phyloP scores from a whole-genome alignment of 92 coral and sea anemone species.

The Actinernus sp. region DNA sequence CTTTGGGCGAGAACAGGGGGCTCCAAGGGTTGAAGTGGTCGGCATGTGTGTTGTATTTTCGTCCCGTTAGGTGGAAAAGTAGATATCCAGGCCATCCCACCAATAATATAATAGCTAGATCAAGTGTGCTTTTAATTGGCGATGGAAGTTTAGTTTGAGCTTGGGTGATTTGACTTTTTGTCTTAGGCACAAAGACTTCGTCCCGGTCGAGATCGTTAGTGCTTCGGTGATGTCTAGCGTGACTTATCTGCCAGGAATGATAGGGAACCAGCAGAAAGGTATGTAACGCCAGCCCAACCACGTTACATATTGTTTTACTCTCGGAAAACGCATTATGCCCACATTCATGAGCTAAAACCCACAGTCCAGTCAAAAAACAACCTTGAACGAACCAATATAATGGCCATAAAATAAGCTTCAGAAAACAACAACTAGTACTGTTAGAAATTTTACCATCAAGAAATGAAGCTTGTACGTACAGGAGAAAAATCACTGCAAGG shows the following conservation, averaged over 20 bases:
- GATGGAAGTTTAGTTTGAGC: conserved; percentile 5
- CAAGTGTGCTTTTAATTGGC: background rate
- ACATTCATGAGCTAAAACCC: conserved; percentile 75
- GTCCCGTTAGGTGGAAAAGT: conserved; percentile 42
- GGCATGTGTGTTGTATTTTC: conserved; percentile 61
- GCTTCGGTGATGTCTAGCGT: conserved; percentile 67
- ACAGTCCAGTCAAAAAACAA: conserved; percentile 50
- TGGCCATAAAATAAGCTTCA: conserved; percentile 48
- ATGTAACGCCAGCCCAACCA: conserved; percentile 51
- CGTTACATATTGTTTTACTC: conserved; percentile 47
- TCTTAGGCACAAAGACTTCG: conserved; percentile 65
- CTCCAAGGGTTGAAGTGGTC: conserved; percentile 70
- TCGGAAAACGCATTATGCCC: conserved; percentile 71
- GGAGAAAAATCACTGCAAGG: conserved; percentile 9
- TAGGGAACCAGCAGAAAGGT: conserved; percentile 59
- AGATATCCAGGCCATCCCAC: conserved; percentile 61
- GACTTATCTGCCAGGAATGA: conserved; percentile 75
- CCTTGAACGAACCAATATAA: conserved; percentile 64
- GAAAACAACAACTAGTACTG: too few relatives aligned
- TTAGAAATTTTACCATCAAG: conserved; percentile 38
- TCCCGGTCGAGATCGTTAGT: conserved; percentile 65
- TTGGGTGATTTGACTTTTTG: conserved; percentile 20
- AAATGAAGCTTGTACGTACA: conserved; percentile 20
- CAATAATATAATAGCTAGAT: conserved; percentile 17
- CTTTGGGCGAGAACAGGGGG: conserved; percentile 58